Percentiles rank a stretch among this genome's conserved stretches.
phyloP scores from a whole-genome alignment of 2,113 vertebrate species.

The Eptatretus burgeri region DNA sequence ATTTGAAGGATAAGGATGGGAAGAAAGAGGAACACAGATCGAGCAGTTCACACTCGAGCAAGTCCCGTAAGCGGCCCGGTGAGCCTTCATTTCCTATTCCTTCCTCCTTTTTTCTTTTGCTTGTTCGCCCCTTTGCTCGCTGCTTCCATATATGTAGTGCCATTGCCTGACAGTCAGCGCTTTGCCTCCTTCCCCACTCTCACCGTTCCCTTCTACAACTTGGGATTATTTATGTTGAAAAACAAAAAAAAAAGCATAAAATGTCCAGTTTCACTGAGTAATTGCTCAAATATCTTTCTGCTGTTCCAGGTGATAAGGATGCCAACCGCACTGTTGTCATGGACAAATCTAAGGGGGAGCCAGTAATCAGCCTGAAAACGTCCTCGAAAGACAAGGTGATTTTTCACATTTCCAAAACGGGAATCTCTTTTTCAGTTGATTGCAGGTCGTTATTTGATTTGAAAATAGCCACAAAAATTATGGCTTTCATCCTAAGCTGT shows the following conservation, averaged over 20 bases:
- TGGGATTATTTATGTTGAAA: not conserved
- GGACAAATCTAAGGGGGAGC: slow-evolving; percentile 89
- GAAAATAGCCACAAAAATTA: too few relatives aligned
- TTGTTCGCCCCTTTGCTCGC: not conserved
- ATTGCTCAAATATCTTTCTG: slow-evolving; percentile 6
- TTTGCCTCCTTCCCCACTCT: not conserved
- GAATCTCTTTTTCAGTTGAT: too few relatives aligned
- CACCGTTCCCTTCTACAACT: not conserved
- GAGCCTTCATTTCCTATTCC: too few relatives aligned
- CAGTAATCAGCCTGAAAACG: slow-evolving; percentile 75
- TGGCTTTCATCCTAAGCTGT: too few relatives aligned
- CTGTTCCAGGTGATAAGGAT: slow-evolving; percentile 20
- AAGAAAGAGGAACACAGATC: slow-evolving; percentile 26
- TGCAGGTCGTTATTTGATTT: too few relatives aligned
- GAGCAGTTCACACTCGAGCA: too few relatives aligned
- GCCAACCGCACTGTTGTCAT: slow-evolving; percentile 66
- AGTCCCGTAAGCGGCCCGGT: too few relatives aligned
- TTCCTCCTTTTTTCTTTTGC: too few relatives aligned
- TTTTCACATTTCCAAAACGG: too few relatives aligned
- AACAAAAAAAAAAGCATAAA: not conserved
- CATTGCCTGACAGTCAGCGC: not conserved
- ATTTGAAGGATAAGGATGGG: slow-evolving; percentile 13
- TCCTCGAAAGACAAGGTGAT: slow-evolving; percentile 19
- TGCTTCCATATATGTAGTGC: not conserved
- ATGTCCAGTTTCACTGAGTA: not conserved